Evolutionary conservation across 1,140 invertebrate species (phyloP), one percentile per base, ranked within the genome.

Genomic region (Zaprionus inermis): DNA sequence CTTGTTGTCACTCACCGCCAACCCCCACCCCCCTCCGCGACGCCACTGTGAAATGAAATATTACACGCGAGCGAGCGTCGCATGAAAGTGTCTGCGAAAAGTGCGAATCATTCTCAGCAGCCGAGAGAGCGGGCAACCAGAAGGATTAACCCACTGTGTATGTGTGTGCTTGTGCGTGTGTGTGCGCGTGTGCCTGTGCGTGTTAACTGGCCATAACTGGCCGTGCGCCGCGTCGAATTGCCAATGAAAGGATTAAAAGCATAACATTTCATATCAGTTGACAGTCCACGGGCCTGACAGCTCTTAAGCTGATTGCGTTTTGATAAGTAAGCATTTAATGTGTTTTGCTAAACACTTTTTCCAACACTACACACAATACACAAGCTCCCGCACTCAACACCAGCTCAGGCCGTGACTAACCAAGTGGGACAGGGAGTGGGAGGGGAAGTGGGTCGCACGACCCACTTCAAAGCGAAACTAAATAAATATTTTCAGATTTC

Each of bases 241-340:
- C 49, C 49, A 66, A 68, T 79, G 76, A 86, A 91, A 79, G 80
- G 81, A 90, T 82, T 82, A 90, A 86, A 79, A 78, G 78, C 68
- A 83, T 81, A 81, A 77, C 69, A 71, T 76, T 80, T 80, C 77
- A 79, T 79, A 82, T 77, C 78, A 57, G 52, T 77, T 79, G 66
- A 78, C 79, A 75, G 71, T 59, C 57, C 57, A n/a, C 22, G 30
- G 30, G 30, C 46, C 56, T 72, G 77, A 63, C 76, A 57, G 55
- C 69, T 70, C 72, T 82, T 78, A 91, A 91, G 88, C 88, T 82
- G 88, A 91, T 91, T 90, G 81, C 76, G 73, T 69, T 75, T 58
- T 76, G 74, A 91, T 78, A 84, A 89, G 86, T 91, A 84, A 89
- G 88, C 89, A 89, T 89, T 91, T 91, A 91, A 91, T 91, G 89